Conservation (phyloP, 2,888 invertebrate genomes). For the Sclerodermus sp. region DNA sequence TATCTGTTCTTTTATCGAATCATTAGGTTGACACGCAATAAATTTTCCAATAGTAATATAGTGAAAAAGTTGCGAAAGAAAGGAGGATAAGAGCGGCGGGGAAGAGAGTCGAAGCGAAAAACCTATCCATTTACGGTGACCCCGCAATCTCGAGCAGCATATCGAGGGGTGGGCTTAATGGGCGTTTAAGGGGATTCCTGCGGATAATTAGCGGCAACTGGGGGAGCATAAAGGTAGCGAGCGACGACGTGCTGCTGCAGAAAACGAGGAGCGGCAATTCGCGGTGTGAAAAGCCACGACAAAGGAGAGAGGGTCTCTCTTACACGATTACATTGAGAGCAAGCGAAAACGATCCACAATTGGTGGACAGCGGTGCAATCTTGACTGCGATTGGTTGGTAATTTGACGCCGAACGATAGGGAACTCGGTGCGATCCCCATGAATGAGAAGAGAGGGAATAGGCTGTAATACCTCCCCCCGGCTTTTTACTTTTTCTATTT, state of each 20-base stretch:
- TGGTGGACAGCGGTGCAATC: not conserved
- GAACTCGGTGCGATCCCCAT: too few relatives aligned
- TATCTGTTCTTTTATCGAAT: not conserved
- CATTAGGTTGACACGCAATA: not conserved
- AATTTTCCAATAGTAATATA: not conserved
- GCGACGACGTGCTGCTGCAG: constrained; percentile 8
- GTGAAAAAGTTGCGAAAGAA: not conserved
- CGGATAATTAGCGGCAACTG: constrained; percentile 42
- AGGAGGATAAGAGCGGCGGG: constrained; percentile 4
- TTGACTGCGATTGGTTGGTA: constrained; percentile 20
- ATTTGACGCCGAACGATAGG: not conserved
- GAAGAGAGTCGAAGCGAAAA: constrained; percentile 7
- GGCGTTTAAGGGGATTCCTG: constrained; percentile 54
- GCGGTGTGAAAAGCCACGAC: constrained; percentile 34
- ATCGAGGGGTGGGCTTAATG: constrained; percentile 47
- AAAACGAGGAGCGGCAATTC: constrained; percentile 18
- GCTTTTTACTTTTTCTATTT: too few relatives aligned
- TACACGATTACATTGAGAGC: constrained; percentile 39
- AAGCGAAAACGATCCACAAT: constrained; percentile 7
- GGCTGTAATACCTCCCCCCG: too few relatives aligned
- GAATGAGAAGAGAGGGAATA: too few relatives aligned
- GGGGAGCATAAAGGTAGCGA: not conserved
- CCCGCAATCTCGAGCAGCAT: constrained; percentile 26
- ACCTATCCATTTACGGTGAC: too few relatives aligned
- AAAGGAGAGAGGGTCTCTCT: constrained; percentile 46